phyloP scores from a whole-genome alignment of 2,797 vertebrate genomes.

The Gymnopithys bicolor region DNA sequence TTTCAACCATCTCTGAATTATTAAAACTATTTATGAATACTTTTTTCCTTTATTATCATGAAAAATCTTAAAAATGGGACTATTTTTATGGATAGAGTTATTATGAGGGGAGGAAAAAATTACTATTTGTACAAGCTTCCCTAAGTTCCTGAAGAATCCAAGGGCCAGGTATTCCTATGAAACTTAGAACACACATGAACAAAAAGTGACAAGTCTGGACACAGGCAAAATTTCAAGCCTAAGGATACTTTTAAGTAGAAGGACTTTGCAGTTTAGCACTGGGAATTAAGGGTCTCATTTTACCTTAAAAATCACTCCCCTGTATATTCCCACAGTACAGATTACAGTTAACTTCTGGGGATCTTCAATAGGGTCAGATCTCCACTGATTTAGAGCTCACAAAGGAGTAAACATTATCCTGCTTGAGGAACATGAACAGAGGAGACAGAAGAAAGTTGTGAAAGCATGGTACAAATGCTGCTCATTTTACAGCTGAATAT shows the following conservation, averaged over 20 bases:
- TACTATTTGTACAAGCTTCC: neutral
- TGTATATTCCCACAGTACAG: neutral
- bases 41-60: neutral
- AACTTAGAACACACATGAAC: neutral
- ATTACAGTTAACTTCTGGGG: neutral
- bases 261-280: neutral
- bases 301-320: neutral
- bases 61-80: neutral
- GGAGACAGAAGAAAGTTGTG: neutral
- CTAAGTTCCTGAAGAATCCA: neutral
- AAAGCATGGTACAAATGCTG: neutral
- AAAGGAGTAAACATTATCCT: neutral
- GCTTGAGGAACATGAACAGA: neutral
- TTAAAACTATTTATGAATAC: neutral
- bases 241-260: neutral
- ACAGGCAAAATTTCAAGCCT: neutral
- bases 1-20: neutral
- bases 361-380: accelerated
- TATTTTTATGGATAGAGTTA: neutral
- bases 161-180: neutral
- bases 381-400: neutral
- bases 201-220: neutral
- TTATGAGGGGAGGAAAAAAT: neutral
- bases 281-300: neutral
- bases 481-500: neutral